phyloP scores from a whole-genome alignment of 2,888 invertebrate species.

The Onchidella celtica region DNA sequence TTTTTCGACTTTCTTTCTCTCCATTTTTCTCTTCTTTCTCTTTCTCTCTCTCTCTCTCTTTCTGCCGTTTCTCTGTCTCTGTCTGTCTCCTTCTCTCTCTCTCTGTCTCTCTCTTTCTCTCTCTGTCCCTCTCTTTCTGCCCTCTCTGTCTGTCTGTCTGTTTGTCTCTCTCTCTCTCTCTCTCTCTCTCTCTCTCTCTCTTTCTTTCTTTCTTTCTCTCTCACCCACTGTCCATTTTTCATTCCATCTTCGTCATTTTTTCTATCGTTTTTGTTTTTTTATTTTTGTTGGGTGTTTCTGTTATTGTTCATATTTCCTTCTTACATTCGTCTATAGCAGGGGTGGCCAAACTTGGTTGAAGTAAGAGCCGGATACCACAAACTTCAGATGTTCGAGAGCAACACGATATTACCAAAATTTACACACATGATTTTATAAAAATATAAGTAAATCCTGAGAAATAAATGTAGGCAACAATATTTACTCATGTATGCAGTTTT shows the following conservation, averaged over 20 bases:
- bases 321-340: too few relatives aligned
- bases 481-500: too few relatives aligned
- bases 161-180: background rate
- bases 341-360: too few relatives aligned
- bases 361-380: too few relatives aligned
- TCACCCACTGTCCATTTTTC: background rate
- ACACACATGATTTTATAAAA: too few relatives aligned
- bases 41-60: background rate
- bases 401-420: too few relatives aligned
- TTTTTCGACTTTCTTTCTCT: background rate
- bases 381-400: too few relatives aligned
- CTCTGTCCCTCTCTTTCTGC: conserved; percentile 1
- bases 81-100: background rate
- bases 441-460: too few relatives aligned
- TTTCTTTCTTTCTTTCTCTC: background rate
- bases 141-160: background rate
- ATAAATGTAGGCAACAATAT: too few relatives aligned
- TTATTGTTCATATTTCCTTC: conserved; percentile 80
- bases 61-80: background rate
- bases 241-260: background rate
- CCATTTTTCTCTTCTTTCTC: background rate
- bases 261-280: conserved; percentile 77
- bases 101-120: background rate
- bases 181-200: conserved; percentile 8
- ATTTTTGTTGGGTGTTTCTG: conserved; percentile 78